Evolutionary conservation across 2,797 vertebrate species (phyloP).

Genomic region (Halcyon smyrnensis): DNA sequence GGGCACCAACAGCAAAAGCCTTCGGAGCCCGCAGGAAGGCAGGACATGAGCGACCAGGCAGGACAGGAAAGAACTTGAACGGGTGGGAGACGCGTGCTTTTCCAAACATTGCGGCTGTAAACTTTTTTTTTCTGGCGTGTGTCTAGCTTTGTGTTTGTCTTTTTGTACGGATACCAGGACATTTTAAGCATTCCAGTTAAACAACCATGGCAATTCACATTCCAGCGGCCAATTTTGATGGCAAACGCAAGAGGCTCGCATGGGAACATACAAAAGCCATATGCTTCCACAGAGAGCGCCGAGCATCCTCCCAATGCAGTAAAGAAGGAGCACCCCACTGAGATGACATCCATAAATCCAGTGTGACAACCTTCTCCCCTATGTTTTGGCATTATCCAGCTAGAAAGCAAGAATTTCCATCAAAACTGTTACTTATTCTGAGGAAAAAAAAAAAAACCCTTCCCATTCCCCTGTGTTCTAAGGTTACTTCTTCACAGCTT

Average conservation of each 20-base stretch:
- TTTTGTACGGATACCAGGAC: neutral
- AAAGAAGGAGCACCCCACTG: neutral
- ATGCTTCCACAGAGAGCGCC: neutral
- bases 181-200: neutral
- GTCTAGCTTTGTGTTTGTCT: neutral
- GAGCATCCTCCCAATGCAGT: neutral
- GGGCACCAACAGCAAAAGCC: neutral
- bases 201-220: neutral
- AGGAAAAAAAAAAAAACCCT: neutral
- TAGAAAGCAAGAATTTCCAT: neutral
- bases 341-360: neutral
- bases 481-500: neutral
- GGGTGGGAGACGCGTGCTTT: neutral
- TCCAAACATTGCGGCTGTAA: neutral
- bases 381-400: neutral
- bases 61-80: neutral
- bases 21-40: rapidly evolving
- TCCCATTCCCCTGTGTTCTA: neutral
- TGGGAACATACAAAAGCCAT: neutral
- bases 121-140: neutral
- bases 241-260: neutral
- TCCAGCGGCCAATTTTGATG: neutral
- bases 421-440: neutral
- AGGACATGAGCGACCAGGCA: rapidly evolving
- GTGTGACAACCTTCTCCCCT: neutral